Conservation (phyloP, 2,888 invertebrate species). For the Tiphia femorata region DNA sequence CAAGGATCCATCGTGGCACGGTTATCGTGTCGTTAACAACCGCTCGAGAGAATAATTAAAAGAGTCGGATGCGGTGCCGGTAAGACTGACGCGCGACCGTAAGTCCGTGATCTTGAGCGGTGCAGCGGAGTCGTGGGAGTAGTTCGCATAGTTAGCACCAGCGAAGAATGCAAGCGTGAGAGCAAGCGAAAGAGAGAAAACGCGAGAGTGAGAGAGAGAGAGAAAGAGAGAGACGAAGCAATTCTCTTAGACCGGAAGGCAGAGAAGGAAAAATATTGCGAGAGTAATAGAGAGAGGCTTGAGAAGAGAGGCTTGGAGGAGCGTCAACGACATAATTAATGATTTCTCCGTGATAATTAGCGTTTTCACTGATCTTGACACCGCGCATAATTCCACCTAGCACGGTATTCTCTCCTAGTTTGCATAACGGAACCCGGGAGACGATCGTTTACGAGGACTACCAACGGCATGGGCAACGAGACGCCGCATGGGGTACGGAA, state of each 20-base stretch:
- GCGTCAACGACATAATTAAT: slow-evolving; percentile 56
- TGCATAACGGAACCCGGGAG: slow-evolving; percentile 30
- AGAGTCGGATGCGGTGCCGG: too few relatives aligned
- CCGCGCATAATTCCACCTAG: slow-evolving; percentile 42
- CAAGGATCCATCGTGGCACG: too few relatives aligned
- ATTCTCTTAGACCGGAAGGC: too few relatives aligned
- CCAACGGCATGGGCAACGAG: too few relatives aligned
- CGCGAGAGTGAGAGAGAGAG: too few relatives aligned
- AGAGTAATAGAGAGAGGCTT: slow-evolving; percentile 8
- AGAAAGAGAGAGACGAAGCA: slow-evolving; percentile 8
- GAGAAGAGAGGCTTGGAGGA: slow-evolving; percentile 17
- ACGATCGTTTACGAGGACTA: background rate
- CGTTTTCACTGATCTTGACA: slow-evolving; percentile 60
- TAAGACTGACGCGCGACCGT: too few relatives aligned
- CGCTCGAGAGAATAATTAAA: too few relatives aligned
- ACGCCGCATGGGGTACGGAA: too few relatives aligned
- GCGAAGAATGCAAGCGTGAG: slow-evolving; percentile 13
- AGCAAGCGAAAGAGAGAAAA: background rate
- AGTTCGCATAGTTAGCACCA: slow-evolving; percentile 57
- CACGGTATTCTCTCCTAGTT: slow-evolving; percentile 35
- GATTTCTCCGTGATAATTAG: slow-evolving; percentile 57
- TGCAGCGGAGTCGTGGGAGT: slow-evolving; percentile 52
- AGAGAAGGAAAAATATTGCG: background rate
- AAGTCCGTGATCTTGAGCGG: slow-evolving; percentile 49
- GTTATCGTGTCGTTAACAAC: too few relatives aligned